Percentiles rank a stretch among this genome's conserved stretches.
phyloP scores from a whole-genome alignment of 2,888 invertebrate species.

The Amphimallon solstitiale region DNA sequence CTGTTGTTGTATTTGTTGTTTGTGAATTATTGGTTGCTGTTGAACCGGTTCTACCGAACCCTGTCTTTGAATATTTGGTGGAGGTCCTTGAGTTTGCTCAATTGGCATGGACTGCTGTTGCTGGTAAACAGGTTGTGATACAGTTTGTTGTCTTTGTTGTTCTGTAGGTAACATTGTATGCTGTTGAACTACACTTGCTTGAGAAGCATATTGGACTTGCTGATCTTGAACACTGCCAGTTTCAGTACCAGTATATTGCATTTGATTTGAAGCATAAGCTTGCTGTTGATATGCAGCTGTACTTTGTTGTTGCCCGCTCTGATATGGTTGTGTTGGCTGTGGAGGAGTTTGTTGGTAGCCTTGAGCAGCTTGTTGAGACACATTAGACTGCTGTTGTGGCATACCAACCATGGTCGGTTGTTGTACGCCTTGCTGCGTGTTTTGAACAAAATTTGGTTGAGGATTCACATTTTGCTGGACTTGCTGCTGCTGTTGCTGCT shows the following conservation, averaged over 20 bases:
- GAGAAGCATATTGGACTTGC: constrained; percentile 47
- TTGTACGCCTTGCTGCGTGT: constrained; percentile 58
- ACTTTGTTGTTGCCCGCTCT: constrained; percentile 52
- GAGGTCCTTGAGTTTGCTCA: constrained; percentile 36
- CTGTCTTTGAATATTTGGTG: constrained; percentile 43
- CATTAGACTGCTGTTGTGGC: constrained; percentile 62
- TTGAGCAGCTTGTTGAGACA: constrained; percentile 40
- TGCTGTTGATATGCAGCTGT: constrained; percentile 48
- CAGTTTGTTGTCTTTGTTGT: constrained; percentile 39
- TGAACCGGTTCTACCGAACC: constrained; percentile 47
- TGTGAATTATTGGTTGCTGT: constrained; percentile 56
- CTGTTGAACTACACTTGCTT: constrained; percentile 42
- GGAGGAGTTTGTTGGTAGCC: constrained; percentile 34
- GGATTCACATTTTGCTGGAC: constrained; percentile 38
- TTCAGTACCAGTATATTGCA: constrained; percentile 25
- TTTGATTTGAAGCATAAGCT: constrained; percentile 58
- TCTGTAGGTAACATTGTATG: constrained; percentile 59
- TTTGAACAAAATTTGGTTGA: constrained; percentile 51
- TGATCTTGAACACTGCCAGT: constrained; percentile 46
- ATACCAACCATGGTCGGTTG: constrained; percentile 64
- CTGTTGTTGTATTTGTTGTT: constrained; percentile 55
- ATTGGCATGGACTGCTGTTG: constrained; percentile 40
- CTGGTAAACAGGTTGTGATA: constrained; percentile 35
- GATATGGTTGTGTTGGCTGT: constrained; percentile 28
- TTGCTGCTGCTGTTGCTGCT: constrained; percentile 42